phyloP scores from a whole-genome alignment of 2,888 invertebrate genomes.

The Acleris emargana region DNA sequence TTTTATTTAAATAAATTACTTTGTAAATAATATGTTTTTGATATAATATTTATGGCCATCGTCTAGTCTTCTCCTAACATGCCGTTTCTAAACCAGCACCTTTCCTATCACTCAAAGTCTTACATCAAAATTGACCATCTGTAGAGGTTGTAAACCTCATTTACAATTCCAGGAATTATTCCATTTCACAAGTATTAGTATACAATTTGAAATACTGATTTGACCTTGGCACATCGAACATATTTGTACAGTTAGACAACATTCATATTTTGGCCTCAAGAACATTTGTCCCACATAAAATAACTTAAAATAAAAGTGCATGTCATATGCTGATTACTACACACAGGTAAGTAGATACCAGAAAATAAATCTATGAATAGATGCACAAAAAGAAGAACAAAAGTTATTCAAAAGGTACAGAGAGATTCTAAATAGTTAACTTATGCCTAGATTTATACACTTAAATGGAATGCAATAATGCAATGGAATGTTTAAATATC shows the following conservation, averaged over 20 bases:
- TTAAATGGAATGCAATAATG: conserved; percentile 24
- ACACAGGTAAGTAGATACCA: conserved; percentile 5
- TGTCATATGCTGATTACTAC: conserved; percentile 12
- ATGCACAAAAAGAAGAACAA: neutral
- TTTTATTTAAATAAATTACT: conserved; percentile 37
- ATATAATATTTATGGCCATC: conserved; percentile 39
- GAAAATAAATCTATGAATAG: neutral
- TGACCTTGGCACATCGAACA: conserved; percentile 48
- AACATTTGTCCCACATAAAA: conserved; percentile 19
- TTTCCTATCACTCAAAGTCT: conserved; percentile 43
- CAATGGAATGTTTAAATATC: conserved; percentile 29
- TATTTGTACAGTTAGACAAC: conserved; percentile 47
- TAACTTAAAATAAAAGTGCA: neutral
- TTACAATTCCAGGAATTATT: conserved; percentile 35
- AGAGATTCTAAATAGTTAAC: conserved; percentile 25
- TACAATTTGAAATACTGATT: conserved; percentile 37
- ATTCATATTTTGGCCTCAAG: conserved; percentile 26
- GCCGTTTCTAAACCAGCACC: conserved; percentile 47
- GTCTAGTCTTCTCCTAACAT: conserved; percentile 23
- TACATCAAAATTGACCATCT: conserved; percentile 28
- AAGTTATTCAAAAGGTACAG: neutral
- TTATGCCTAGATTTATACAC: conserved; percentile 8
- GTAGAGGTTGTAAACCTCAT: conserved; percentile 29
- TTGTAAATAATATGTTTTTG: conserved; percentile 39
- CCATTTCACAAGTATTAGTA: conserved; percentile 1